Evolutionary conservation across 1,140 invertebrate genomes (phyloP).

Genomic region (Procambarus clarkii): DNA sequence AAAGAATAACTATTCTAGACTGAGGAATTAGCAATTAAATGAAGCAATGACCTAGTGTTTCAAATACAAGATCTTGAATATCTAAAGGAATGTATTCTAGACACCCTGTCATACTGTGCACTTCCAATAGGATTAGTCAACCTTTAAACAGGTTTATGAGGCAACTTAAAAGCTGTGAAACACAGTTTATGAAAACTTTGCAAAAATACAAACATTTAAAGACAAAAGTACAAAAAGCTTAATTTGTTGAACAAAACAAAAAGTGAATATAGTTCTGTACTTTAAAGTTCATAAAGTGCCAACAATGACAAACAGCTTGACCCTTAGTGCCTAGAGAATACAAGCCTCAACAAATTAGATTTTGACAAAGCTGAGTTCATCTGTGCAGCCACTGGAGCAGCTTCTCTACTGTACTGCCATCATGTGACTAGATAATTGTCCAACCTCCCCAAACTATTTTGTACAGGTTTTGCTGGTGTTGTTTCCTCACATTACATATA

Average conservation of each 20-base stretch:
- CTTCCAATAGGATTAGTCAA: not conserved
- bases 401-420: conserved; percentile 33
- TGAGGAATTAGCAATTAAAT: not conserved
- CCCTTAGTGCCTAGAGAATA: conserved; percentile 12
- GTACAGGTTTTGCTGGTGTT: conserved; percentile 34
- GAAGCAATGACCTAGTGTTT: conserved; percentile 22
- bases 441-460: conserved; percentile 38
- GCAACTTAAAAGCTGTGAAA: not conserved
- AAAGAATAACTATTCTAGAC: not conserved
- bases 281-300: not conserved
- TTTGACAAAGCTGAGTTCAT: not conserved
- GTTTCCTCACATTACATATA: not conserved
- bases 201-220: not conserved
- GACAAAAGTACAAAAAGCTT: not conserved
- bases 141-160: not conserved
- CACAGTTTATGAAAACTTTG: not conserved
- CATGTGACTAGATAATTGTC: conserved; percentile 58
- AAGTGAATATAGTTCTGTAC: not conserved
- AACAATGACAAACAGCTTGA: not conserved
- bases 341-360: conserved; percentile 23
- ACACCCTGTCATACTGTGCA: conserved; percentile 5
- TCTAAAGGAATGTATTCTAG: conserved; percentile 23
- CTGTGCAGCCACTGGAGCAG: conserved; percentile 32
- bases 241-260: not conserved
- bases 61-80: conserved; percentile 25